These are phyloP conservation scores for Hyppa rectilinea DNA, from an alignment of 2,888 invertebrate genomes.

Conservation along the genomic window DNA sequence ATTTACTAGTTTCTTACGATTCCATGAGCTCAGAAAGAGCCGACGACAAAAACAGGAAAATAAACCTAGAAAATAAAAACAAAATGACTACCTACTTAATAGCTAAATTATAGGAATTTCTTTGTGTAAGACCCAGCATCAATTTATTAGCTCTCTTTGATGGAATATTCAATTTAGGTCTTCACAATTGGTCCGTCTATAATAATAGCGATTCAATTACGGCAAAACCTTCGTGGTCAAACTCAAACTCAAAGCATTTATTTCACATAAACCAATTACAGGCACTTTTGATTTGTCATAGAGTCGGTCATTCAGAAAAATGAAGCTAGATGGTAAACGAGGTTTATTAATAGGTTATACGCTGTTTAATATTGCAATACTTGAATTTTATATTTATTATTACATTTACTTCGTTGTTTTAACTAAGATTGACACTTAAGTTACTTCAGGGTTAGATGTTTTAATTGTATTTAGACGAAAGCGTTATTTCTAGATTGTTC, in stretches of 20 bases:
- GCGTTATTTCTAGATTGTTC: neutral
- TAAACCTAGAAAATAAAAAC: slow-evolving; percentile 23
- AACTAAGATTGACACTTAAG: neutral
- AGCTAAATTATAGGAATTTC: slow-evolving; percentile 16
- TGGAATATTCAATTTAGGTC: slow-evolving; percentile 36
- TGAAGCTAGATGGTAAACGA: too few relatives aligned
- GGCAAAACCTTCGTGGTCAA: slow-evolving; percentile 14
- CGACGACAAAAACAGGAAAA: slow-evolving; percentile 32
- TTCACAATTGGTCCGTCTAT: slow-evolving; percentile 29
- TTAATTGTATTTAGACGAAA: neutral
- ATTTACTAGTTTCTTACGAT: neutral
- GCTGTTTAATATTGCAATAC: neutral
- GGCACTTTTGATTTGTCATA: too few relatives aligned
- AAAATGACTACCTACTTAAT: slow-evolving; percentile 22
- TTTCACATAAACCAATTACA: too few relatives aligned
- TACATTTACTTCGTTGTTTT: neutral
- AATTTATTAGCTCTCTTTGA: slow-evolving; percentile 25
- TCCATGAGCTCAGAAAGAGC: neutral
- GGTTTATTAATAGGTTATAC: slow-evolving; percentile 22
- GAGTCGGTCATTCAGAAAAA: too few relatives aligned
- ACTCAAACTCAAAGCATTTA: too few relatives aligned
- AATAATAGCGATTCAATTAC: slow-evolving; percentile 29
- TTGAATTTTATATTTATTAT: neutral
- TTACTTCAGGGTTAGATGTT: neutral
- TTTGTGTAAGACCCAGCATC: neutral